Evolutionary conservation across 2,797 vertebrate genomes (phyloP).

Genomic region (Sciurus carolinensis): DNA sequence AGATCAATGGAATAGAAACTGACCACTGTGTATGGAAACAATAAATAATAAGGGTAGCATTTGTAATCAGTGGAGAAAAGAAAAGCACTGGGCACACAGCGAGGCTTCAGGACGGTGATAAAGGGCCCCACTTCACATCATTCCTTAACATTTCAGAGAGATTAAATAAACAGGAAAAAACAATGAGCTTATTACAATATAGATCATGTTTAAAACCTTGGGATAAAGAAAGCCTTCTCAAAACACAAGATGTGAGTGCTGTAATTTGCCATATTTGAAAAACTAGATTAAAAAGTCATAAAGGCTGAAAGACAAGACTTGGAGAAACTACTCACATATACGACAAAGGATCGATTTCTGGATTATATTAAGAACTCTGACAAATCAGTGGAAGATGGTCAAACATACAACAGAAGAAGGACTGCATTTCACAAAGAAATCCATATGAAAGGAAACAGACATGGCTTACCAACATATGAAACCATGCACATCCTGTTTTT

Average conservation of each 20-base stretch:
- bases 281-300: not conserved
- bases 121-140: not conserved
- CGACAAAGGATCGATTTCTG: not conserved
- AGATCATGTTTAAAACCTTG: not conserved
- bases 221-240: not conserved
- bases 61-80: not conserved
- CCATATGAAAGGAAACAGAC: not conserved
- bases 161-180: slow-evolving; percentile 20
- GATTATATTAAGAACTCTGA: not conserved
- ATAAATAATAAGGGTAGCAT: not conserved
- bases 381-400: not conserved
- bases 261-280: slow-evolving; percentile 10
- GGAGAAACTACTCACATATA: not conserved
- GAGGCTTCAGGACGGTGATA: not conserved
- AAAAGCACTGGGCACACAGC: not conserved
- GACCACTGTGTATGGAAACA: not conserved
- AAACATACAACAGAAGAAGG: not conserved
- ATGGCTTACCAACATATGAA: not conserved
- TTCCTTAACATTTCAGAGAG: slow-evolving; percentile 33
- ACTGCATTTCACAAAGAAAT: not conserved
- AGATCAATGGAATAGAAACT: not conserved
- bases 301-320: not conserved
- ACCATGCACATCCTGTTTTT: not conserved
- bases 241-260: not conserved
- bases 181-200: not conserved